These are phyloP conservation scores for Megathymus violae DNA, from an alignment of 1,140 invertebrate species.

Conservation along the genomic window DNA sequence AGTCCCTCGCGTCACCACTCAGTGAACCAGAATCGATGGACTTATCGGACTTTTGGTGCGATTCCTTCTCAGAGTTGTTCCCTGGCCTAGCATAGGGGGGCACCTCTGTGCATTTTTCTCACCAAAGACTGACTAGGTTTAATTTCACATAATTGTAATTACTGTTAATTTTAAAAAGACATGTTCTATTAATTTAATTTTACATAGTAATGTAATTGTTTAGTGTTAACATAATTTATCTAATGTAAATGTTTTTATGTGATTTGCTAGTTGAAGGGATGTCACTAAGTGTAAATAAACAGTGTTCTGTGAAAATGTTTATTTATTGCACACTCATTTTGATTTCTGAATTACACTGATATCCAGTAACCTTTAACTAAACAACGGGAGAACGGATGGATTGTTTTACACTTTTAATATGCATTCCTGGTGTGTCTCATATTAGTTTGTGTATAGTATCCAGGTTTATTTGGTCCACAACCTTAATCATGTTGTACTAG, in stretches of 20 bases:
- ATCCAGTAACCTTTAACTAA: no score
- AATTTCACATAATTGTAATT: conserved; percentile 37
- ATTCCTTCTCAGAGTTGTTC: conserved; percentile 86
- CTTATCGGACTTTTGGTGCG: conserved; percentile 85
- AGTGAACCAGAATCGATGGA: conserved; percentile 76
- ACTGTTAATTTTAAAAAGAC: conserved; percentile 41
- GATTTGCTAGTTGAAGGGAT: conserved; percentile 53
- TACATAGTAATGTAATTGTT: conserved; percentile 34
- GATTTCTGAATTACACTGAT: no score
- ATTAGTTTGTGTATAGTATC: no score
- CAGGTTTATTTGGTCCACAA: no score
- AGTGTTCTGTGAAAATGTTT: conserved; percentile 38
- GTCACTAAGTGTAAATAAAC: conserved; percentile 64
- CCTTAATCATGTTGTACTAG: no score
- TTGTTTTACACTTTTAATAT: no score
- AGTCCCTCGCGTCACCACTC: conserved; percentile 84
- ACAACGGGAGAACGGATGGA: no score
- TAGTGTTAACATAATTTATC: conserved; percentile 30
- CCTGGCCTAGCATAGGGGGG: conserved; percentile 83
- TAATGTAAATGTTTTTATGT: conserved; percentile 41
- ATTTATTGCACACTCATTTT: no score
- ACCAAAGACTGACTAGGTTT: conserved; percentile 80
- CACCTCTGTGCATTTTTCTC: conserved; percentile 57
- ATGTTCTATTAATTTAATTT: conserved; percentile 45
- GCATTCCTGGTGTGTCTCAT: no score